Evolutionary conservation across 2,888 invertebrate species (phyloP).

Genomic region (Xanthorhoe spadicearia): DNA sequence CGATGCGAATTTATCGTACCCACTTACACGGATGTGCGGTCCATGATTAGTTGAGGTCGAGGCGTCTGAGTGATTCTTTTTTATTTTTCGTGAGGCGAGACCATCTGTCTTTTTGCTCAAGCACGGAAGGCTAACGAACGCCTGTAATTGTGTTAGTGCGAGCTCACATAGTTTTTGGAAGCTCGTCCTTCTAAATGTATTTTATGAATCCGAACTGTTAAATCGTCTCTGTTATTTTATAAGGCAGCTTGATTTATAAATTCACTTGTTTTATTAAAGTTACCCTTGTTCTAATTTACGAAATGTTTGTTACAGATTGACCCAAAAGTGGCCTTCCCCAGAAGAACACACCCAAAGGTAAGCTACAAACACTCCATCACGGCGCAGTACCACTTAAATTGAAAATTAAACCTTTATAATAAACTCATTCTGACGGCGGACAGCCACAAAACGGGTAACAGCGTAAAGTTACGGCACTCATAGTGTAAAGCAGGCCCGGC

Average conservation of each 20-base stretch:
- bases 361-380: conserved; percentile 73
- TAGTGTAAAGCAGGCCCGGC: conserved; percentile 66
- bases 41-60: conserved; percentile 72
- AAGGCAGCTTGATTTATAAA: not conserved
- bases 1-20: conserved; percentile 76
- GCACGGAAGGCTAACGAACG: conserved; percentile 28
- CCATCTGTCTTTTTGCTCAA: conserved; percentile 31
- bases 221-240: not conserved
- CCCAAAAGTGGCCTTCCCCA: conserved; percentile 99
- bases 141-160: conserved; percentile 29
- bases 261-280: conserved; percentile 9
- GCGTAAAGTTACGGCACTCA: conserved; percentile 68
- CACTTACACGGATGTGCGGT: conserved; percentile 66
- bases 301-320: conserved; percentile 93
- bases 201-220: not conserved
- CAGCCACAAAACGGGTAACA: conserved; percentile 59
- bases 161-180: conserved; percentile 18
- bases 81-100: conserved; percentile 26
- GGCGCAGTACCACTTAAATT: conserved; percentile 61
- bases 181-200: conserved; percentile 9
- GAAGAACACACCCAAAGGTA: conserved; percentile 99
- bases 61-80: conserved; percentile 62
- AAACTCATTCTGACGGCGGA: conserved; percentile 70
- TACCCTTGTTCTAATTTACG: conserved; percentile 20
- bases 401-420: conserved; percentile 69